phyloP scores from a whole-genome alignment of 2,797 vertebrate species.

The Microctenopoma lineatum region DNA sequence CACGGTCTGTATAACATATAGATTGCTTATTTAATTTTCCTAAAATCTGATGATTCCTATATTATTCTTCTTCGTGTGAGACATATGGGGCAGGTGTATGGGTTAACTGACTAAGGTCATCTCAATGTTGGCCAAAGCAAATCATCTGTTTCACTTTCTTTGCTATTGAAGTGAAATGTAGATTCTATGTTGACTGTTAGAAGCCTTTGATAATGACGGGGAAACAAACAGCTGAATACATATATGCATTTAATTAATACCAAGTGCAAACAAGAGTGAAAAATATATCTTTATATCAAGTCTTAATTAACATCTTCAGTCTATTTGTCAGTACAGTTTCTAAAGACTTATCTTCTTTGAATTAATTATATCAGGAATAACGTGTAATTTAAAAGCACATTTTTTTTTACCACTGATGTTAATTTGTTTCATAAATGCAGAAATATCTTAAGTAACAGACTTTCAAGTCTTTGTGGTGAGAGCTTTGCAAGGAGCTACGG shows the following conservation, averaged over 20 bases:
- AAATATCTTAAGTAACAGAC: slow-evolving; percentile 8
- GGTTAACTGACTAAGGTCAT: too few relatives aligned
- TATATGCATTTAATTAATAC: slow-evolving; percentile 1
- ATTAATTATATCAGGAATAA: not conserved
- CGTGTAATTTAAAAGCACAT: not conserved
- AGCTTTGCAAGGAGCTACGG: slow-evolving; percentile 4
- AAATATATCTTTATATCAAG: not conserved
- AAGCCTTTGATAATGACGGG: slow-evolving; percentile 9
- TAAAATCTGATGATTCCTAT: too few relatives aligned
- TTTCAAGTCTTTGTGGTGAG: not conserved
- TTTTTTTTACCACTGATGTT: not conserved
- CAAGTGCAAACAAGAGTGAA: slow-evolving; percentile 13
- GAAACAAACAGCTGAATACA: slow-evolving; percentile 4
- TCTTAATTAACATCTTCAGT: not conserved
- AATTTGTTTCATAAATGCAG: slow-evolving; percentile 1
- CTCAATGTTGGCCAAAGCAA: slow-evolving; percentile 2
- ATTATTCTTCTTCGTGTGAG: too few relatives aligned
- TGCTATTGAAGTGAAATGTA: slow-evolving; percentile 5
- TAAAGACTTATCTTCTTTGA: not conserved
- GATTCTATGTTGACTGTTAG: slow-evolving; percentile 8
- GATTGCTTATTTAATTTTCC: too few relatives aligned
- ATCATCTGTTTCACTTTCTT: slow-evolving; percentile 1
- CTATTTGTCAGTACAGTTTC: slow-evolving; percentile 16
- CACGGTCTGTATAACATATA: too few relatives aligned
- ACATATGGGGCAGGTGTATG: too few relatives aligned